Evolutionary conservation across 2,113 vertebrate genomes (phyloP).

Genomic region (Danio rerio): DNA sequence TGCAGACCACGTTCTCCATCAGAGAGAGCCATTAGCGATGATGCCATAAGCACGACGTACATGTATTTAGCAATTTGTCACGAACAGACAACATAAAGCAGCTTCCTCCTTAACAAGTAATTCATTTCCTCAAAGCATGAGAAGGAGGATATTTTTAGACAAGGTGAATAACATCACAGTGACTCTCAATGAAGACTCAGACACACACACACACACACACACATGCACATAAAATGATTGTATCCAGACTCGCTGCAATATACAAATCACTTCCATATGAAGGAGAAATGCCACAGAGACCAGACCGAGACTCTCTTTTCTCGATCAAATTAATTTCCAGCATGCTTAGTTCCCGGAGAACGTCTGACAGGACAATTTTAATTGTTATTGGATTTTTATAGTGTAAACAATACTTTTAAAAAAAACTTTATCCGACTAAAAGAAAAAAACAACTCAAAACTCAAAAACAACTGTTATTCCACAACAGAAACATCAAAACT

Average conservation of each 20-base stretch:
- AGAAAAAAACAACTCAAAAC: not conserved
- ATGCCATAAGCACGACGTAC: slow-evolving; percentile 16
- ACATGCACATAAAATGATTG: slow-evolving; percentile 29
- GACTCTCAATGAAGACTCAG: slow-evolving; percentile 59
- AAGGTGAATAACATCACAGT: slow-evolving; percentile 68
- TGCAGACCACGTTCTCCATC: slow-evolving; percentile 20
- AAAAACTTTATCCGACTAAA: no score
- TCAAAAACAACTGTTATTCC: not conserved
- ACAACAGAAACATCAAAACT: not conserved
- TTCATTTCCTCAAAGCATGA: slow-evolving; percentile 55
- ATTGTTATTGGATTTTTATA: slow-evolving; percentile 20
- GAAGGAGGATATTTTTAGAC: slow-evolving; percentile 64
- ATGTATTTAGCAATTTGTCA: slow-evolving; percentile 40
- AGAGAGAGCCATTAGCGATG: slow-evolving; percentile 33
- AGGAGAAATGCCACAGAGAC: slow-evolving; percentile 60
- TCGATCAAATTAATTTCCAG: slow-evolving; percentile 22
- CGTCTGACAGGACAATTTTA: slow-evolving; percentile 9
- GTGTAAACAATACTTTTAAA: slow-evolving; percentile 29
- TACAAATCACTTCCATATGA: slow-evolving; percentile 75
- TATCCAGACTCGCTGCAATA: slow-evolving; percentile 47
- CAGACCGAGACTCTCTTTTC: slow-evolving; percentile 15
- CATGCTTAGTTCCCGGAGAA: slow-evolving; percentile 39
- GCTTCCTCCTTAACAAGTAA: slow-evolving; percentile 49
- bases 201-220: not conserved
- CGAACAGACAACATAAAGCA: slow-evolving; percentile 29